Conservation (phyloP, 2,797 vertebrate genomes). For the Thripadectes ignobilis region DNA sequence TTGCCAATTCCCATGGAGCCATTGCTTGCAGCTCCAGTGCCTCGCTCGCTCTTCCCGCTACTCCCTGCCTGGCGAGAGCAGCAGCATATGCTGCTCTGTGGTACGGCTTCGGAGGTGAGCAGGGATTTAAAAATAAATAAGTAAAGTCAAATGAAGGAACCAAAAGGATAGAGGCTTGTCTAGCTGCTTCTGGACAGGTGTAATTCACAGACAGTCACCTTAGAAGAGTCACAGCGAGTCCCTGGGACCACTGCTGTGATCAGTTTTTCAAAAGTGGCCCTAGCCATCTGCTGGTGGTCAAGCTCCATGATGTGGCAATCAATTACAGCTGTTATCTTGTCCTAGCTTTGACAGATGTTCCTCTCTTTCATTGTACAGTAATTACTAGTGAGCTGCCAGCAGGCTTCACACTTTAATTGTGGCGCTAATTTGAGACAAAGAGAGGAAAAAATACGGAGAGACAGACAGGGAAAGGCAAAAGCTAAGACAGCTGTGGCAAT, state of each 20-base stretch:
- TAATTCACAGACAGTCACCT: background rate
- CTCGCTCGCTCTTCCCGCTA: background rate
- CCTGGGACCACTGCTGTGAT: background rate
- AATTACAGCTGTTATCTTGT: conserved; percentile 77
- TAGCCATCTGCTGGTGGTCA: conserved; percentile 74
- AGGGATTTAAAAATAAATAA: background rate
- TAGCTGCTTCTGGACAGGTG: background rate
- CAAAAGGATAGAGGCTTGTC: background rate
- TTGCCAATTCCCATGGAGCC: background rate
- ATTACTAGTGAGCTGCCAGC: conserved; percentile 73
- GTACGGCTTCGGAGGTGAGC: background rate
- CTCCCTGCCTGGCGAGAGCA: background rate
- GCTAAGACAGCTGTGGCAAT: conserved; percentile 40
- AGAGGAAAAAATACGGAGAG: conserved; percentile 56
- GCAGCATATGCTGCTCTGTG: background rate
- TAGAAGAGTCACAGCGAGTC: background rate
- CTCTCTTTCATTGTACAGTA: conserved; percentile 71
- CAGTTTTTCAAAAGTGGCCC: conserved; percentile 20
- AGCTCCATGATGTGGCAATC: conserved; percentile 68
- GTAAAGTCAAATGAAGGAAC: background rate
- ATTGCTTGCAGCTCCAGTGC: background rate
- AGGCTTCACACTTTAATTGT: conserved; percentile 74
- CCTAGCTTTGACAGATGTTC: conserved; percentile 73
- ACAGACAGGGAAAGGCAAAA: conserved; percentile 44
- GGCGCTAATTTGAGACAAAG: conserved; percentile 73